Conservation (phyloP, 2,113 vertebrate genomes). For the Limanda limanda region DNA sequence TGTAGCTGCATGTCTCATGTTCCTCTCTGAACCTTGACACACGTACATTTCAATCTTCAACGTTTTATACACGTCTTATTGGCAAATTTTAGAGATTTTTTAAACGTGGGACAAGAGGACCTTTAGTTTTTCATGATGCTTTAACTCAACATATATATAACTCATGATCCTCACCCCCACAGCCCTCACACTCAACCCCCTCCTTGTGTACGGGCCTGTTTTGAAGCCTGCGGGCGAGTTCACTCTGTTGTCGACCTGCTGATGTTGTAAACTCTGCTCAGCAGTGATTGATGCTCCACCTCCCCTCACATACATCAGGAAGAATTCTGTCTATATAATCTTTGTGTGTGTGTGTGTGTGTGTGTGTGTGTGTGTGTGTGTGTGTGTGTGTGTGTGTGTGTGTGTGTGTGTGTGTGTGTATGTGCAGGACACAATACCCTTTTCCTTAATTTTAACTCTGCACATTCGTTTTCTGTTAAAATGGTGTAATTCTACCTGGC, state of each 20-base stretch:
- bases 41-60: not conserved
- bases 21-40: not conserved
- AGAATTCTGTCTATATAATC: not conserved
- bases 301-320: not conserved
- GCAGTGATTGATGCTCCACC: conserved; percentile 13
- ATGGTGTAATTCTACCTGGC: no score
- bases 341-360: not conserved
- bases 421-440: no score
- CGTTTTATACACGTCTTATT: not conserved
- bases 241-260: not conserved
- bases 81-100: not conserved
- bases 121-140: not conserved
- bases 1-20: not conserved
- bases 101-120: not conserved
- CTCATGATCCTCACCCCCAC: not conserved
- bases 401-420: not conserved
- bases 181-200: not conserved
- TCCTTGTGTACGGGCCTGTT: not conserved
- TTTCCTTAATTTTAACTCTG: no score
- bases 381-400: no score
- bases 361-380: not conserved
- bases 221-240: conserved; percentile 5
- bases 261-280: conserved; percentile 10
- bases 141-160: not conserved
- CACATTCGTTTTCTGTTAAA: no score